Evolutionary conservation across 2,797 vertebrate species (phyloP).

Genomic region (Urocyon cinereoargenteus): DNA sequence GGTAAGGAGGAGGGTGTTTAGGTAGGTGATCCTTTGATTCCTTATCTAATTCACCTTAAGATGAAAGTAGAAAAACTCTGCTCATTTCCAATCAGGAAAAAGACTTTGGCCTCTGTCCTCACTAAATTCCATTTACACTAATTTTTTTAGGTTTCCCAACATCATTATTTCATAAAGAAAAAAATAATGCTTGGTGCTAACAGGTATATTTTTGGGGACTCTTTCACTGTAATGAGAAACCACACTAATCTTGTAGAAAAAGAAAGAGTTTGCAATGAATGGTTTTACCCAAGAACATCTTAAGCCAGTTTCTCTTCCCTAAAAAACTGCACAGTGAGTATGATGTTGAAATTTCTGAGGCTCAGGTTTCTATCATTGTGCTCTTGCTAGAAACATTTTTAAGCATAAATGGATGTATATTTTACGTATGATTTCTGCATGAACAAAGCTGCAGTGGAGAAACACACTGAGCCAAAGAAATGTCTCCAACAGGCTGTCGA

Average conservation of each 20-base stretch:
- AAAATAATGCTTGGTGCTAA: neutral
- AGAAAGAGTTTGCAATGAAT: neutral
- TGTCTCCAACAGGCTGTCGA: neutral
- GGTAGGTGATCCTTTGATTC: too few species aligned
- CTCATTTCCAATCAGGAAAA: neutral
- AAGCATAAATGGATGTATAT: neutral
- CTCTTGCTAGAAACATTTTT: neutral
- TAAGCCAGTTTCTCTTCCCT: neutral
- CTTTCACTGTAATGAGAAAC: neutral
- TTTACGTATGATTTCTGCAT: neutral
- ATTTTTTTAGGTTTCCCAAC: neutral
- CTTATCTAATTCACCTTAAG: slow-evolving; percentile 13
- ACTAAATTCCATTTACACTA: slow-evolving; percentile 32
- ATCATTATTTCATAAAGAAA: neutral
- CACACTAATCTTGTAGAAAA: neutral
- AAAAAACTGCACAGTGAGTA: neutral
- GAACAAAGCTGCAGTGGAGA: neutral
- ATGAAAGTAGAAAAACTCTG: neutral
- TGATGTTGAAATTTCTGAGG: neutral
- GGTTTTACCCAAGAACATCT: neutral
- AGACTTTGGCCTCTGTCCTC: neutral
- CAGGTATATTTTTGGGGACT: neutral
- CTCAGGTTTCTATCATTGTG: neutral
- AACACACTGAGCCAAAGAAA: neutral
- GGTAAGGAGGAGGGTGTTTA: neutral